Evolutionary conservation across 2,888 invertebrate species (phyloP), one percentile per base, ranked within the genome.

Genomic region (Pterostichus madidus): DNA sequence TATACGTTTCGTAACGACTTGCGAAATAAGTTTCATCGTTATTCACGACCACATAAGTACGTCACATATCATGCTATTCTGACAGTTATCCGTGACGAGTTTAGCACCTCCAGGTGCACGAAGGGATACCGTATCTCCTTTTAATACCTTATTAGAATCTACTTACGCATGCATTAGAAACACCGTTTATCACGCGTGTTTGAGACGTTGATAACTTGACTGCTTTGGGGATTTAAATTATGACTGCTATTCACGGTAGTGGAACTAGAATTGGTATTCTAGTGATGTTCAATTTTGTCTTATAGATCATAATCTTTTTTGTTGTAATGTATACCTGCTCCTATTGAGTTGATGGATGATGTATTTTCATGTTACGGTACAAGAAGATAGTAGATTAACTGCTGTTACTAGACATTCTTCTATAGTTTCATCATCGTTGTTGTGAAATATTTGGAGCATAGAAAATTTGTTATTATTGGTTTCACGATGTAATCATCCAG

Each of bases 71-170:
- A 3, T 8, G 6, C 3, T 39, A 39, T 39, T 39, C 39, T 39
- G 39, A 5, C 39, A 39, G 39, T 39, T 39, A 61, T 61, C 17
- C 61, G 5, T 61, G 61, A 61, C 64, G 15, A 13, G 10, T 6
- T 35, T 13, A 32, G n/a, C 53, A 76, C 71, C 56, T 71, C 56
- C 7, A 35, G 64, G 52, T 17, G 46, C 31, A 15, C 10, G 52
- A 49, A 10, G 71, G 44, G 31, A 17, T 64, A 53, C 13, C 15
- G 53, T 80, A 53, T 71, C 46, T 32, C 46, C 46, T 71, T 73
- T 73, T 80, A 80, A 68, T 80, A 71, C 80, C 39, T 80, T 80
- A 80, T 80, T 80, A 80, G 59, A 80, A 71, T 80, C 80, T 56
- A 80, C 53, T 80, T 80, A 80, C 52, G 39, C 31, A 56, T 73